Percentiles rank a stretch among this genome's conserved stretches.
phyloP scores from a whole-genome alignment of 2,888 invertebrate species.

The Phortica okadai region DNA sequence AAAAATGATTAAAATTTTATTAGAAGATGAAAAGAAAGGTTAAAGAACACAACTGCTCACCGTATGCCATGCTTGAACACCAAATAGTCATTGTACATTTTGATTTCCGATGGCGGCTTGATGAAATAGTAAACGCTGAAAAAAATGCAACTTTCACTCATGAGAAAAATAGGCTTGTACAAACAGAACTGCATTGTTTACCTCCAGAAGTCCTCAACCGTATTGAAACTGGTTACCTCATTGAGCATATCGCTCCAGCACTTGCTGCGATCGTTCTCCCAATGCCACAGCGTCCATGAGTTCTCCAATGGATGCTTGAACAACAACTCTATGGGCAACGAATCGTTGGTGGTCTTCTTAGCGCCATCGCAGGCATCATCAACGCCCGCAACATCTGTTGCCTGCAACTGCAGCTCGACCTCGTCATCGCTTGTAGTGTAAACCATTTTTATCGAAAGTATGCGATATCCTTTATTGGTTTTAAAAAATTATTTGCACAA shows the following conservation, averaged over 20 bases:
- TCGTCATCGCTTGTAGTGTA: background rate
- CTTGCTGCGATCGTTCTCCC: conserved; percentile 89
- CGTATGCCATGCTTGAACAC: conserved; percentile 82
- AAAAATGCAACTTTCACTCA: conserved; percentile 51
- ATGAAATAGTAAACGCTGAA: conserved; percentile 89
- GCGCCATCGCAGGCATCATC: conserved; percentile 38
- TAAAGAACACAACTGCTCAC: conserved; percentile 44
- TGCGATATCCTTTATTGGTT: too few species aligned
- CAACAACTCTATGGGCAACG: conserved; percentile 79
- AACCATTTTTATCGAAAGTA: background rate
- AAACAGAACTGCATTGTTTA: conserved; percentile 24
- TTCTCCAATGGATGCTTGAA: conserved; percentile 95
- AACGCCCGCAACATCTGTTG: background rate
- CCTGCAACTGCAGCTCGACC: background rate
- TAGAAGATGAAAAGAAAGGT: background rate
- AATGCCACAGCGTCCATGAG: conserved; percentile 98
- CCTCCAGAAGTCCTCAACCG: conserved; percentile 97
- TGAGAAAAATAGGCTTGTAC: background rate
- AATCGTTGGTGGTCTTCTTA: conserved; percentile 44
- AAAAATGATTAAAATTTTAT: background rate
- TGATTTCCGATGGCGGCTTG: conserved; percentile 86
- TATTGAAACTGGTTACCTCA: conserved; percentile 93
- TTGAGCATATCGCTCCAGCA: conserved; percentile 95
- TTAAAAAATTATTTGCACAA: too few species aligned
- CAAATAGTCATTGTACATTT: conserved; percentile 87